Evolutionary conservation across 2,888 invertebrate genomes (phyloP).

Genomic region (Oligia fasciuncula): DNA sequence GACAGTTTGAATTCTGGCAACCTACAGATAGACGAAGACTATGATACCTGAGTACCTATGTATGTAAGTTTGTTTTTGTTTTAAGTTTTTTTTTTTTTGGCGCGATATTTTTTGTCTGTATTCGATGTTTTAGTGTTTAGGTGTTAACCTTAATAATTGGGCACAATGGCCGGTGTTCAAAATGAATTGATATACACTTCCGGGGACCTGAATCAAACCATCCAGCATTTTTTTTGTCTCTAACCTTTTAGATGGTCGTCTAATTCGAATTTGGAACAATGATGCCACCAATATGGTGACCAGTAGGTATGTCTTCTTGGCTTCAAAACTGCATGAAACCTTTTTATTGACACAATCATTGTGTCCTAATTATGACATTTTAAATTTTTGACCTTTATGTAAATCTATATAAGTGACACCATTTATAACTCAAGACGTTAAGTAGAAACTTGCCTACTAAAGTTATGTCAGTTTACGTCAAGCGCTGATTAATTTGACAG

Average conservation of each 20-base stretch:
- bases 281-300: too few species aligned
- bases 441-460: too few species aligned
- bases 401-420: too few species aligned
- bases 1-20: conserved; percentile 84
- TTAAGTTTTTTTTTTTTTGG: conserved; percentile 65
- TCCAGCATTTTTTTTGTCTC: background rate
- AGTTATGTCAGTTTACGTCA: too few species aligned
- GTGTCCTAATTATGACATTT: background rate
- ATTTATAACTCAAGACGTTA: too few species aligned
- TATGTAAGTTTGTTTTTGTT: conserved; percentile 75
- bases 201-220: background rate
- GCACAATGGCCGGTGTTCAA: conserved; percentile 16
- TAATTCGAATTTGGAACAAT: background rate
- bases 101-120: conserved; percentile 71
- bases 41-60: conserved; percentile 85
- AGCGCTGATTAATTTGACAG: too few species aligned
- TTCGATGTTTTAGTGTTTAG: conserved; percentile 62
- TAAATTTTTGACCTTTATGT: background rate
- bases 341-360: background rate
- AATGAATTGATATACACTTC: background rate
- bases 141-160: conserved; percentile 41
- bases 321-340: background rate
- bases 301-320: background rate
- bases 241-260: background rate
- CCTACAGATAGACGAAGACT: conserved; percentile 88